Evolutionary conservation across 1,140 invertebrate species (phyloP).

Genomic region (Yoshiicerus persimilis): DNA sequence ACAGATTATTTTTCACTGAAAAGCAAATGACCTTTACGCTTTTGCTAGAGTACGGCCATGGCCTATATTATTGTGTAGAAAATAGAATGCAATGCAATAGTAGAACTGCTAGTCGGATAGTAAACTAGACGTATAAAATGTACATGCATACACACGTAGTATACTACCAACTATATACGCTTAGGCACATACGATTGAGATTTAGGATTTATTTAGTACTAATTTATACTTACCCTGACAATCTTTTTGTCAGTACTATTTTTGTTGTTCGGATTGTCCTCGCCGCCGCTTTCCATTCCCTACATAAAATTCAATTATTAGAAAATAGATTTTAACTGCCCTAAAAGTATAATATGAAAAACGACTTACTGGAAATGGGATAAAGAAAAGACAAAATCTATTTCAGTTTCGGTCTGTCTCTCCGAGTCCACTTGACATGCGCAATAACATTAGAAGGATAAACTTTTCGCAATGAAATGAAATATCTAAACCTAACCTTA

Average conservation of each 20-base stretch:
- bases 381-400: slow-evolving; percentile 9
- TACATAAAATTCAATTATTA: not conserved
- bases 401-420: slow-evolving; percentile 21
- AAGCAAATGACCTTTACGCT: not conserved
- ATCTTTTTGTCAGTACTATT: not conserved
- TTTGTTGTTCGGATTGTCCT: slow-evolving; percentile 4
- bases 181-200: not conserved
- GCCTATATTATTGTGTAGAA: not conserved
- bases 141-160: not conserved
- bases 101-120: not conserved
- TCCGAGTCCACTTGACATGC: not conserved
- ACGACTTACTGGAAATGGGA: slow-evolving; percentile 18
- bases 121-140: not conserved
- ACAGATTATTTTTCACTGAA: not conserved
- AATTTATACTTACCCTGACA: not conserved
- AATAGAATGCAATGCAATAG: not conserved
- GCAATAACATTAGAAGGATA: not conserved
- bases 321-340: not conserved
- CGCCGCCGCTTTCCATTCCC: slow-evolving; percentile 15
- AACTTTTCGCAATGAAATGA: not conserved
- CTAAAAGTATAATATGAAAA: not conserved
- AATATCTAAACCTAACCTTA: not conserved
- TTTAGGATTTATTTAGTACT: not conserved
- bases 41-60: not conserved
- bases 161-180: too few relatives aligned